Base-by-base conservation (phyloP, 2,888 invertebrate genomes). In the Hirtodrosophila duncani region DNA sequence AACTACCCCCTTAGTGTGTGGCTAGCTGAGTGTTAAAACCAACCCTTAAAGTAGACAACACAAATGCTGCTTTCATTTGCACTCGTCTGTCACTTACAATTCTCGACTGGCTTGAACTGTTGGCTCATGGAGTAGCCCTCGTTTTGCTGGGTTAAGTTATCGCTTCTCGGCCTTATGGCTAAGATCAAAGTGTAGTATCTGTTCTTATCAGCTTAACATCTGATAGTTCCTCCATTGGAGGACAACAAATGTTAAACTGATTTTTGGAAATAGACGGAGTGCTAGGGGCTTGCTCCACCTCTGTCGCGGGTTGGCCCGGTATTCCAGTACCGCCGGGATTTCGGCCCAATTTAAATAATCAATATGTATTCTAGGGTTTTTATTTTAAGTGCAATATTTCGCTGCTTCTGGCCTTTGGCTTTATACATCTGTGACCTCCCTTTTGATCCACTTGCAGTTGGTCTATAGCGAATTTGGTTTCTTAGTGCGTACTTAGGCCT, bases 131-230 rank as follows among this genome's bases (percentile, higher is more conserved):
- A 43, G 1, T 26, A 6, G 13, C 21, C 1, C 0, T 1, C 1
- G 2, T 17, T 26, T 6, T 0, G 2, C 9, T 0, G 0, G 3
- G 2, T 5, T 3, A 0, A 37, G 42, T 53, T 53, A 53, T 53
- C 51, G 51, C 51, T 51, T 51, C 46, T 51, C 49, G 49, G 49
- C 39, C 51, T 51, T 48, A 34, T 51, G 51, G 51, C 39, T 51
- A 51, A 51, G 49, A 51, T 51, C 51, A 51, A 51, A 46, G 48
- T 38, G 48, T 46, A 51, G 51, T 51, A 51, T 46, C 48, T 51
- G 48, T 46, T 46, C 51, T 51, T 51, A 46, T 51, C 48, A 51
- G 51, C 48, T 46, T 50, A 50, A 50, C 50, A 50, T 50, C 48
- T 51, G 51, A 51, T 51, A 48, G 48, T 48, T 51, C 31, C 51